phyloP scores from a whole-genome alignment of 2,797 vertebrate species.

The Rhinatrema bivittatum region DNA sequence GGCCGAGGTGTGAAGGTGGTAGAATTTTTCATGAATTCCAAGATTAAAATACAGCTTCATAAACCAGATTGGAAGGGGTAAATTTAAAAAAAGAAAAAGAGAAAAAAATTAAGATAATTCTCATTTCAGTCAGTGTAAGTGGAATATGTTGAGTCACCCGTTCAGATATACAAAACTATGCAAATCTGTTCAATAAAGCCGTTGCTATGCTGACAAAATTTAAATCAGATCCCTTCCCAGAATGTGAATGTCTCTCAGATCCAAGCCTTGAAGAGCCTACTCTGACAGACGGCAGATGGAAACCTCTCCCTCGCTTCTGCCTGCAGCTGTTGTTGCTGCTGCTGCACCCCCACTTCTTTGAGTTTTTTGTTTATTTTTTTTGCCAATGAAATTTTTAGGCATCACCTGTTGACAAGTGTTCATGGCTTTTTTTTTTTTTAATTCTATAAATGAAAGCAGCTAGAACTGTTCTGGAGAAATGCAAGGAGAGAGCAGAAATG shows the following conservation, averaged over 20 bases:
- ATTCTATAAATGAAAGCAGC: conserved; percentile 26
- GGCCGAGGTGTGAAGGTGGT: no score
- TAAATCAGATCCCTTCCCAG: conserved; percentile 37
- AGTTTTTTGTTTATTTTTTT: conserved; percentile 14
- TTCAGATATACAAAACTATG: no score
- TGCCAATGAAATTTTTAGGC: conserved; percentile 56
- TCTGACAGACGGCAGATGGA: conserved; percentile 43
- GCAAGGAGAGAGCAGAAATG: background rate
- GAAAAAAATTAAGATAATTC: no score
- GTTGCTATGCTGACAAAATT: conserved; percentile 32
- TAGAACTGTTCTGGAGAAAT: conserved; percentile 19
- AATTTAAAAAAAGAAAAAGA: no score
- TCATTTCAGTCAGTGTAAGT: no score
- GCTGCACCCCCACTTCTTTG: no score
- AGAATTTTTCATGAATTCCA: no score
- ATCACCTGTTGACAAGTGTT: conserved; percentile 49
- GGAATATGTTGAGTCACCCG: no score
- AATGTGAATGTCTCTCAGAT: conserved; percentile 38
- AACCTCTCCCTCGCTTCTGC: conserved; percentile 30
- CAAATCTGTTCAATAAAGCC: no score
- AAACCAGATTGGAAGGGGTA: no score
- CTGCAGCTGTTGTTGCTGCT: conserved; percentile 49
- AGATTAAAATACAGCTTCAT: no score
- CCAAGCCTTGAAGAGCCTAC: conserved; percentile 27
- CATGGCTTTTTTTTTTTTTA: background rate